Percentiles rank a stretch among this genome's conserved stretches.
Evolutionary conservation across 2,113 vertebrate species (phyloP).

Genomic region (Ctenodactylus gundi): DNA sequence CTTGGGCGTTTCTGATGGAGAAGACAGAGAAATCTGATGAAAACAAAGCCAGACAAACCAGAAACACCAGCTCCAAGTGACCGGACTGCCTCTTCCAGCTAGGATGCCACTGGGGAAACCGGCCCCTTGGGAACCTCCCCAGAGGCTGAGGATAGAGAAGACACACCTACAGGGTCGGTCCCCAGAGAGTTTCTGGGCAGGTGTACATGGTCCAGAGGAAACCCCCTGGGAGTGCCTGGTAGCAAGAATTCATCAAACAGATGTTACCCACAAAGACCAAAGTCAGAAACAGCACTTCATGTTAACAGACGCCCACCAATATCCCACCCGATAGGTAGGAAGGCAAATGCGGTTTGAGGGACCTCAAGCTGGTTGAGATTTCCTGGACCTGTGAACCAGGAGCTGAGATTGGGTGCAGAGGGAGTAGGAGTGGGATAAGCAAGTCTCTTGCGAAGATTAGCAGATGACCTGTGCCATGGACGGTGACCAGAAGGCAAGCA

Average conservation of each 20-base stretch:
- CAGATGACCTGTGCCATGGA: not conserved
- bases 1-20: not conserved
- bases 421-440: too few relatives aligned
- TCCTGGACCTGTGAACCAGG: not conserved
- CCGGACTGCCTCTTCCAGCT: conserved; percentile 31
- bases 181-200: not conserved
- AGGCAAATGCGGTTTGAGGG: not conserved
- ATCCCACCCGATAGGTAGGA: not conserved
- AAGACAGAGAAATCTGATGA: conserved; percentile 46
- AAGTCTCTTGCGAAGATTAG: not conserved
- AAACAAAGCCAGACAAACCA: conserved; percentile 70
- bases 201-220: not conserved
- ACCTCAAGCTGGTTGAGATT: not conserved
- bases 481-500: not conserved
- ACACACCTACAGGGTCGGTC: not conserved
- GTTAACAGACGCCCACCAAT: not conserved
- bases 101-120: not conserved
- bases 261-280: not conserved
- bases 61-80: conserved; percentile 62
- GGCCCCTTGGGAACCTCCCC: conserved; percentile 33
- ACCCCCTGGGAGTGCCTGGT: too few relatives aligned
- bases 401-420: not conserved
- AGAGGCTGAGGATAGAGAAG: not conserved
- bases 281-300: not conserved
- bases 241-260: not conserved